Percentiles rank a stretch among this genome's conserved stretches.
These are phyloP conservation scores for Oasisia sp. DNA, from an alignment of 2,888 invertebrate species.

Conservation along the genomic window DNA sequence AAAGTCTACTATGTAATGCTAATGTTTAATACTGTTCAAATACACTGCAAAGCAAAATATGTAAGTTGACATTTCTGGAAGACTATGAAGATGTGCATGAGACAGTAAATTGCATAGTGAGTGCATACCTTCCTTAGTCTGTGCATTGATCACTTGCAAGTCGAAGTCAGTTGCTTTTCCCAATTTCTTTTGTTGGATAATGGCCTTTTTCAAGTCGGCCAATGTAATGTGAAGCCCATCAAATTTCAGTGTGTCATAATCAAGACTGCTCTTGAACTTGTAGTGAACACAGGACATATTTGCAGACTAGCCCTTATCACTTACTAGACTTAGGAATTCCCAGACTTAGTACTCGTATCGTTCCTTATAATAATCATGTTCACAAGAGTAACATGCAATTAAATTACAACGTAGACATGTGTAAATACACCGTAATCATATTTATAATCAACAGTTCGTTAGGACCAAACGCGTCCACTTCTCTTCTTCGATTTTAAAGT, in stretches of 20 bases:
- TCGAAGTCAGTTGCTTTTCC: slow-evolving; percentile 95
- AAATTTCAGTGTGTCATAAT: slow-evolving; percentile 95
- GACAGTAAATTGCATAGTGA: too few species aligned
- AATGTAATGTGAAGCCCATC: slow-evolving; percentile 97
- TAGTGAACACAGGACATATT: slow-evolving; percentile 89
- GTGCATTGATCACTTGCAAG: slow-evolving; percentile 94
- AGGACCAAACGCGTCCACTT: background rate
- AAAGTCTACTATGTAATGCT: too few species aligned
- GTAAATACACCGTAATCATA: background rate
- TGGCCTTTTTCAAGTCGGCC: slow-evolving; percentile 92
- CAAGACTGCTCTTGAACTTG: slow-evolving; percentile 96
- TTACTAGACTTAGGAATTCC: background rate
- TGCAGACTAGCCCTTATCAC: slow-evolving; percentile 17
- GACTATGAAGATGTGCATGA: too few species aligned
- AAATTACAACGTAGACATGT: background rate
- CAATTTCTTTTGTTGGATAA: slow-evolving; percentile 93
- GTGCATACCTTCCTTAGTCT: slow-evolving; percentile 90
- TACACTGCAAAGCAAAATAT: background rate
- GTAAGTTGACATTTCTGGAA: too few species aligned
- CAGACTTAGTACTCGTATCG: background rate
- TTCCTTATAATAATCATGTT: background rate
- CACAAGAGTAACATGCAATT: background rate
- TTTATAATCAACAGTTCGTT: background rate
- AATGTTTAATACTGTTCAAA: too few species aligned
- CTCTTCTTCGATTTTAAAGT: background rate